These are phyloP conservation scores for Empidonax alnorum DNA, from an alignment of 2,113 vertebrate genomes.

Conservation along the genomic window DNA sequence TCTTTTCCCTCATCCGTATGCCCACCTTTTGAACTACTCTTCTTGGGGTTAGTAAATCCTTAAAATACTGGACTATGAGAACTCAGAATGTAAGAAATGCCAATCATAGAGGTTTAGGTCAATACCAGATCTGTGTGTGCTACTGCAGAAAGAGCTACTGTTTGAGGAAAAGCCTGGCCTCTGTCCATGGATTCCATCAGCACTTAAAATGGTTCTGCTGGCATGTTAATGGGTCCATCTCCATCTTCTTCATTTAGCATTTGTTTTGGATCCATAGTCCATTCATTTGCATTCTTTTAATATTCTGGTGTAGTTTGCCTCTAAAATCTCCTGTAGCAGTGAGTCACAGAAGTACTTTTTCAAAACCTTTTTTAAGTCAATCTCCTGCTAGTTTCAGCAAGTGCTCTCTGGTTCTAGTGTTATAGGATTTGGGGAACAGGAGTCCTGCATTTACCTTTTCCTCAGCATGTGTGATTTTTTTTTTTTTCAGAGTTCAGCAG, in stretches of 20 bases:
- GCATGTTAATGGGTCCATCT: neutral
- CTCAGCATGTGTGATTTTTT: neutral
- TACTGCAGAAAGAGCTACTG: neutral
- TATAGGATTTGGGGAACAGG: neutral
- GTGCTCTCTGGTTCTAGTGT: neutral
- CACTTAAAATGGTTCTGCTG: neutral
- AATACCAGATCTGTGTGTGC: neutral
- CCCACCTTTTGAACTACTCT: neutral
- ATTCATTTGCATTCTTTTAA: neutral
- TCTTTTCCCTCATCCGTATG: neutral
- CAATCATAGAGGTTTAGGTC: neutral
- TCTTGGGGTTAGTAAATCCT: neutral
- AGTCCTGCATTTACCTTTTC: neutral
- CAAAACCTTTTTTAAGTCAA: neutral
- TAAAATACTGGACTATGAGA: neutral
- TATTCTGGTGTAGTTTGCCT: neutral
- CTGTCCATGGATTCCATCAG: neutral
- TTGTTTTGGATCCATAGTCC: neutral
- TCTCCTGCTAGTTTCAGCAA: neutral
- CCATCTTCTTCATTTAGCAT: neutral
- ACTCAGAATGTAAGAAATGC: neutral
- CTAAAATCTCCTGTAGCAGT: neutral
- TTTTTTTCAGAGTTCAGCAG: neutral
- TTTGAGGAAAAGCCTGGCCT: neutral
- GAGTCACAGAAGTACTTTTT: neutral